These are phyloP conservation scores for Penaeus chinensis DNA, from an alignment of 1,140 invertebrate species.

Conservation along the genomic window DNA sequence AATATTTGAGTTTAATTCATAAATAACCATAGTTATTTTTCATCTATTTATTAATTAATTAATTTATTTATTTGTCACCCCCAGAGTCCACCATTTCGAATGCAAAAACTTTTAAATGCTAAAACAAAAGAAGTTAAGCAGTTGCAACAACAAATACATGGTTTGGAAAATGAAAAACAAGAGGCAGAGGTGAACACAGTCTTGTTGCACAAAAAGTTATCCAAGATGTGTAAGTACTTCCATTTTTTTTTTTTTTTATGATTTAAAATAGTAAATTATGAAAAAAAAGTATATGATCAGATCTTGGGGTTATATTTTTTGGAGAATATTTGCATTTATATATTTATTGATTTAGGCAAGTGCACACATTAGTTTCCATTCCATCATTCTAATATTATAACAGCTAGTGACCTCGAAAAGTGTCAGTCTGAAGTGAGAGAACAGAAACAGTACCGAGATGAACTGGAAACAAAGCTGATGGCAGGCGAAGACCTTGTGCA, in stretches of 20 bases:
- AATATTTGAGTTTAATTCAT: too few species aligned
- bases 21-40: too few species aligned
- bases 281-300: background rate
- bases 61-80: background rate
- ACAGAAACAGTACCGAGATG: conserved; percentile 20
- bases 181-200: conserved; percentile 16
- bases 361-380: background rate
- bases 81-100: conserved; percentile 53
- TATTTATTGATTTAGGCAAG: too few species aligned
- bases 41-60: background rate
- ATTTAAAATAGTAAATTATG: background rate
- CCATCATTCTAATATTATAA: background rate
- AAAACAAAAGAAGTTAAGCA: conserved; percentile 38
- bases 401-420: conserved; percentile 32
- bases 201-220: conserved; percentile 24
- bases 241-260: background rate
- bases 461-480: conserved; percentile 29
- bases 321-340: too few species aligned
- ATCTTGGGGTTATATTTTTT: background rate
- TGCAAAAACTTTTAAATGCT: conserved; percentile 46
- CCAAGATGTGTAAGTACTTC: conserved; percentile 47
- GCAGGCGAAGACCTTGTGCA: conserved; percentile 40
- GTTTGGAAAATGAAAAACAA: conserved; percentile 54
- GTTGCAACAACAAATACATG: conserved; percentile 32
- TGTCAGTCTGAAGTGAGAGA: conserved; percentile 6